Percentiles rank a stretch among this genome's conserved stretches.
phyloP scores from a whole-genome alignment of 2,113 vertebrate genomes.

The Apodemus speciosus region DNA sequence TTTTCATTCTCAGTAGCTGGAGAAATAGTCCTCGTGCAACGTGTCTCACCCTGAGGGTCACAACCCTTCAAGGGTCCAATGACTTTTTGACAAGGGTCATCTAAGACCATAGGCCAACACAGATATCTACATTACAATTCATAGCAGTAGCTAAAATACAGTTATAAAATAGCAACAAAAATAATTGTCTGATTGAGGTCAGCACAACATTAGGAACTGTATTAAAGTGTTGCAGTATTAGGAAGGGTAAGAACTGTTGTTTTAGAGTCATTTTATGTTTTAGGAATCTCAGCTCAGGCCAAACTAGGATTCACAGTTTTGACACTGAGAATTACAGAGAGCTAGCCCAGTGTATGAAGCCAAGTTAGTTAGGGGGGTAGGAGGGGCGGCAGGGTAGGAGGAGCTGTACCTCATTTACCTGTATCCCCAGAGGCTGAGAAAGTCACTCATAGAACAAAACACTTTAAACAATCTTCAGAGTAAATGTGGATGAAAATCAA shows the following conservation, averaged over 20 bases:
- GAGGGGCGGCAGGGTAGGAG: too few relatives aligned
- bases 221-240: neutral
- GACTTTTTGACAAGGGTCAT: neutral
- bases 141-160: neutral
- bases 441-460: neutral
- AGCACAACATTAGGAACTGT: neutral
- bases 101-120: neutral
- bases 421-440: neutral
- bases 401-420: neutral
- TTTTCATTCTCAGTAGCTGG: neutral
- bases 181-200: neutral
- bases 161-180: neutral
- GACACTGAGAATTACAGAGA: neutral
- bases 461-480: slow-evolving; percentile 11
- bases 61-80: neutral
- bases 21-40: neutral
- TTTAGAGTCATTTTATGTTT: neutral
- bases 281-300: neutral
- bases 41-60: neutral
- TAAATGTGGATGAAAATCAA: neutral
- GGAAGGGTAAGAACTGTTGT: neutral
- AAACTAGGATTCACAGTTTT: neutral
- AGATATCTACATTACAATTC: neutral
- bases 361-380: neutral
- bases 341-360: neutral